Base-by-base conservation (phyloP, 2,888 invertebrate species). In the Aleiodes testaceus region DNA sequence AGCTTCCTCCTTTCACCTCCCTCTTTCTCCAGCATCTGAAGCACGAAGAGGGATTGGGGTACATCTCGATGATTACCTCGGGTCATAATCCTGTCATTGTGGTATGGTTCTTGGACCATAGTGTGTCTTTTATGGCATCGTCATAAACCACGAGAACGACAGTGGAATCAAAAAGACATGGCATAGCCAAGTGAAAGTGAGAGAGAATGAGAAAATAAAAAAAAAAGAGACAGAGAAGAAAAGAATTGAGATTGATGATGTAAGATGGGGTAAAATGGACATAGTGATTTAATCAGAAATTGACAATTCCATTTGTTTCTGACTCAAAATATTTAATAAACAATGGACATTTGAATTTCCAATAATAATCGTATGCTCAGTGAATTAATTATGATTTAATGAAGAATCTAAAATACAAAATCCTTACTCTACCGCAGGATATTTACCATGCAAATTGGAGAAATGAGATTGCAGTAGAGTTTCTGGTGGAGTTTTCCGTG, bases 381-480 rank as follows among this genome's bases (percentile, higher is more conserved):
- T 9, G 47, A 30, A 49, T 65, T 65, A 65, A 65, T 70, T 47
- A 70, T 70, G 47, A 65, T 64, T 65, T 55, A 55, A 70, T 47
- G 65, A 70, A 70, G 65, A 70, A 69, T 69, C 44, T 18, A 47
- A 16, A 45, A 65, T 64, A 55, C 53, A 65, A 70, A 70, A 53
- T 52, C 16, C 9, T 36, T 47, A 42, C 55, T 22, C 65, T 64
- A 52, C 49, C 30, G 49, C 45, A 63, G 67, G 63, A 80, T 82
- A 82, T 84, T 84, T 85, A 84, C 81, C 83, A 85, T 85, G 85
- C 82, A 85, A 85, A 85, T 84, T 85, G 81, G 80, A 78, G 82
- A 83, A 85, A 85, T 82, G 81, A 82, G 81, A 84, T 84, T 81
- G 82, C 70, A 69, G 70, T 70, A 75, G 74, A 59, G 59, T 3